A percentile compares a stretch with the other conserved stretches of the same genome.
phyloP scores from a whole-genome alignment of 2,888 invertebrate genomes.

The Tenthredo livida region DNA sequence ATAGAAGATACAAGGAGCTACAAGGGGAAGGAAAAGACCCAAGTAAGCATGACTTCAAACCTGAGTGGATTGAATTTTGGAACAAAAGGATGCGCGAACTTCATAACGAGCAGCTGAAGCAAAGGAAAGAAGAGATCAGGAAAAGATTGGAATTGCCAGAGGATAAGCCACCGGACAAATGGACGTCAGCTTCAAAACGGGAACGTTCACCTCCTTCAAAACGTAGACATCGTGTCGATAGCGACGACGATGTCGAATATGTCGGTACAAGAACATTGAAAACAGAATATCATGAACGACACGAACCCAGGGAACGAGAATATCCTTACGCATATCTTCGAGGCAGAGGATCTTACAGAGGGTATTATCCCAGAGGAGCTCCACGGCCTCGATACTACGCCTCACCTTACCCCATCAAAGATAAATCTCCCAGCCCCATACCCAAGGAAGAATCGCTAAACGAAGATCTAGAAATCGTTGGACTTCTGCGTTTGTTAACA shows the following conservation, averaged over 20 bases:
- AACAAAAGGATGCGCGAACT: conserved; percentile 90
- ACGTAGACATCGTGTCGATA: conserved; percentile 65
- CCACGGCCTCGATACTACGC: conserved; percentile 64
- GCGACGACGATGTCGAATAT: conserved; percentile 76
- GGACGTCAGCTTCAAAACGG: conserved; percentile 33
- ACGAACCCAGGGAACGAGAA: conserved; percentile 64
- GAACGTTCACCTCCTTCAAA: conserved; percentile 40
- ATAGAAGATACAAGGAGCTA: conserved; percentile 89
- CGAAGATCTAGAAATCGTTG: conserved; percentile 76
- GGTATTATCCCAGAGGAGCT: conserved; percentile 61
- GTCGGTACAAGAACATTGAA: conserved; percentile 70
- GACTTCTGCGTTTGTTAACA: conserved; percentile 85
- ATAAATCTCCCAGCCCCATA: conserved; percentile 69
- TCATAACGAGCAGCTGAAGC: conserved; percentile 85
- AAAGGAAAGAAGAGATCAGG: conserved; percentile 85
- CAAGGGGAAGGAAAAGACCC: conserved; percentile 88
- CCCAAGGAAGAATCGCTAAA: conserved; percentile 69
- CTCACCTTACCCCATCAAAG: conserved; percentile 74
- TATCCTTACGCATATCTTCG: conserved; percentile 62
- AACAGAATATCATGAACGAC: conserved; percentile 66
- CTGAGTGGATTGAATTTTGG: conserved; percentile 94
- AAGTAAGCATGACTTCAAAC: conserved; percentile 90
- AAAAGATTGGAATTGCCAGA: conserved; percentile 81
- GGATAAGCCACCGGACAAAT: conserved; percentile 73
- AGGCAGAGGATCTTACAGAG: conserved; percentile 61